Evolutionary conservation across 2,113 vertebrate genomes (phyloP).

Genomic region (Thermophis baileyi): DNA sequence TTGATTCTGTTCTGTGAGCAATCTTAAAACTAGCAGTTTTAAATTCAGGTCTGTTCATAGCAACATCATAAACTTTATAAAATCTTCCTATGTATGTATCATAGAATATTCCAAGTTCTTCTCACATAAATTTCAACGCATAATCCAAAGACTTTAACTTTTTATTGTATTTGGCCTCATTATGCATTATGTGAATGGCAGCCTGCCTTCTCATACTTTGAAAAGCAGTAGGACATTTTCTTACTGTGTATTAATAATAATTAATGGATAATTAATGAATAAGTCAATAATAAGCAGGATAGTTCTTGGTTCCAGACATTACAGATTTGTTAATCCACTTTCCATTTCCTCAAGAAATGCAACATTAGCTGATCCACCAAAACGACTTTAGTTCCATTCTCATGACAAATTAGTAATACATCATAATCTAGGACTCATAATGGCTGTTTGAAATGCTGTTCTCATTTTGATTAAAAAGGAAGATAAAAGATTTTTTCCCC

Average conservation of each 20-base stretch:
- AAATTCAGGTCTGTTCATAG: not conserved
- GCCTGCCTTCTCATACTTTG: not conserved
- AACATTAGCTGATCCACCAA: not conserved
- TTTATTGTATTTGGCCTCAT: not conserved
- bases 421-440: not conserved
- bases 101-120: not conserved
- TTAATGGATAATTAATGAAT: not conserved
- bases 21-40: not conserved
- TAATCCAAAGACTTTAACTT: not conserved
- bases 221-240: not conserved
- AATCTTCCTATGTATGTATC: not conserved
- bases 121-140: not conserved
- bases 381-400: not conserved
- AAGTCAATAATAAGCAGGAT: not conserved
- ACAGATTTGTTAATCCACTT: not conserved
- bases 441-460: not conserved
- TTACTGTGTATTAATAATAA: not conserved
- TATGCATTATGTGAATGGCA: not conserved
- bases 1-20: not conserved
- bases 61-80: not conserved
- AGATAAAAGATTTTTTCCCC: not conserved
- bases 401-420: not conserved
- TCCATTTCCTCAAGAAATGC: not conserved
- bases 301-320: not conserved
- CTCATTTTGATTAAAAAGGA: not conserved